Conservation (phyloP, 2,797 vertebrate species). For the Melanotaenia pygmaea region DNA sequence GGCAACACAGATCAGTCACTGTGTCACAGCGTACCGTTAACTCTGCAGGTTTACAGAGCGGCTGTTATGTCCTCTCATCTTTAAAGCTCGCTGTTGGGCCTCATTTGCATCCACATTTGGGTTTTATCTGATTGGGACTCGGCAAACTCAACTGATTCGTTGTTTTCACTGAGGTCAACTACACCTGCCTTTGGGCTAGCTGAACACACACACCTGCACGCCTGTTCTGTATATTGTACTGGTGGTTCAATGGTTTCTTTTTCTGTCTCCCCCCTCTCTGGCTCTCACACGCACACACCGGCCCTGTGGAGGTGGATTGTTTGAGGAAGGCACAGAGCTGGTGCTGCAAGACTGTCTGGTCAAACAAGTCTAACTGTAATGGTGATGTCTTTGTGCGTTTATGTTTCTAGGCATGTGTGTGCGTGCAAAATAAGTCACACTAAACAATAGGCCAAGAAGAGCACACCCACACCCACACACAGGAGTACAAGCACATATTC, state of each 20-base stretch:
- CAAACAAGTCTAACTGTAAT: conserved; percentile 78
- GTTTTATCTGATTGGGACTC: conserved; percentile 64
- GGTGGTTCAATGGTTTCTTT: conserved; percentile 20
- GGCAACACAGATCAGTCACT: not conserved
- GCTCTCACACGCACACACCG: conserved; percentile 13
- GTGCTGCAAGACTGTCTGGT: conserved; percentile 83
- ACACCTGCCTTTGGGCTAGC: conserved; percentile 39
- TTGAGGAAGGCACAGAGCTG: conserved; percentile 69
- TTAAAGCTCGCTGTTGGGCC: not conserved
- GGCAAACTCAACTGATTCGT: conserved; percentile 62
- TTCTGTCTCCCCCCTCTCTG: conserved; percentile 7
- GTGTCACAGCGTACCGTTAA: conserved; percentile 38
- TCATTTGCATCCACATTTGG: conserved; percentile 74
- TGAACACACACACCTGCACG: conserved; percentile 20
- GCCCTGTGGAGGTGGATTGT: conserved; percentile 65
- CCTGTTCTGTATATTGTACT: conserved; percentile 2
- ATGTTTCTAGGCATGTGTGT: conserved; percentile 33
- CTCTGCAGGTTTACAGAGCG: not conserved
- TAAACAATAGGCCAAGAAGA: conserved; percentile 46
- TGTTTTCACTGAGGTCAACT: conserved; percentile 36
- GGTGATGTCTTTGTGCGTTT: conserved; percentile 32
- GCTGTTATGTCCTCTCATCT: conserved; percentile 6
- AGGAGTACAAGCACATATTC: conserved; percentile 18
- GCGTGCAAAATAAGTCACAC: conserved; percentile 33
- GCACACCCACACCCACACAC: conserved; percentile 46